Evolutionary conservation across 1,140 invertebrate genomes (phyloP).

Genomic region (Papilio helenus): DNA sequence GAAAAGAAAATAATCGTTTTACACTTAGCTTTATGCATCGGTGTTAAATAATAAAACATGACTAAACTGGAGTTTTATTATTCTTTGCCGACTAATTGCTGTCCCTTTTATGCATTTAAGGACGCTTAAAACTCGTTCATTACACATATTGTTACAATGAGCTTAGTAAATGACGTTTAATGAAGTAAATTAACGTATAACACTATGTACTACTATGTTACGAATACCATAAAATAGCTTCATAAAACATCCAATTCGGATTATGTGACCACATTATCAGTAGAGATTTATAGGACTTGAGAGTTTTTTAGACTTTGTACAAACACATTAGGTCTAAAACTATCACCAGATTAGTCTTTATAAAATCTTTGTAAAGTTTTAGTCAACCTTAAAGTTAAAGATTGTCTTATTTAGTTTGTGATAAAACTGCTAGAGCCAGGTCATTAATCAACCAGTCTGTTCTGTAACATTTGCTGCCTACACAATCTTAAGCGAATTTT

Average conservation of each 20-base stretch:
- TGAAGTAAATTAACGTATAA: background rate
- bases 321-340: background rate
- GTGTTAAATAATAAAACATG: background rate
- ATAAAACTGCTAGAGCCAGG: background rate
- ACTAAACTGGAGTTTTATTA: background rate
- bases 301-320: conserved; percentile 2
- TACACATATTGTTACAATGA: background rate
- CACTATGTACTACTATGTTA: background rate
- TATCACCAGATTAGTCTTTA: background rate
- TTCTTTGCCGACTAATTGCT: conserved; percentile 13
- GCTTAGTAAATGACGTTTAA: background rate
- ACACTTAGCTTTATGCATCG: background rate
- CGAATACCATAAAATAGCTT: background rate
- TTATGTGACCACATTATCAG: background rate
- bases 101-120: background rate
- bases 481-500: background rate
- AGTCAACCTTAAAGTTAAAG: background rate
- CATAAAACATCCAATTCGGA: background rate
- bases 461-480: background rate
- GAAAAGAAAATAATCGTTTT: no score
- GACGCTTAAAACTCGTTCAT: background rate
- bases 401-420: conserved; percentile 1
- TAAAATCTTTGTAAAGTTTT: background rate
- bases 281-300: background rate
- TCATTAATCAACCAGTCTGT: background rate